A percentile compares a stretch with the other conserved stretches of the same genome.
These are phyloP conservation scores for Fringilla coelebs DNA, from an alignment of 2,797 vertebrate genomes.

Conservation along the genomic window DNA sequence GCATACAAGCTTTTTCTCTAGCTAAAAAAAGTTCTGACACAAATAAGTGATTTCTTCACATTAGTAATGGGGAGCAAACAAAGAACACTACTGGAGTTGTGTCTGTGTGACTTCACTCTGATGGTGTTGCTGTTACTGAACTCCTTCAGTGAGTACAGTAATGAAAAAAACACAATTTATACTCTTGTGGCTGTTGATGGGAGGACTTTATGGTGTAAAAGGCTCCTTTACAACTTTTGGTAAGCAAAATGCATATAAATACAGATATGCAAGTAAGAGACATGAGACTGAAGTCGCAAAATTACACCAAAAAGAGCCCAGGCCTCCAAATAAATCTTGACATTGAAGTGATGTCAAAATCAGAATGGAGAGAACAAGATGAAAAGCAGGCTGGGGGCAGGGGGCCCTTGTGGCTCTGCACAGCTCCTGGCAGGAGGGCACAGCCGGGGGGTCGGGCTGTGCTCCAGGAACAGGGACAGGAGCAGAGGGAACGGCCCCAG, in stretches of 20 bases:
- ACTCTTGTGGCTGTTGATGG: not conserved
- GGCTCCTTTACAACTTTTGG: not conserved
- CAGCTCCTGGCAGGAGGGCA: not conserved
- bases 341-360: not conserved
- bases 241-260: not conserved
- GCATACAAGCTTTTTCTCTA: not conserved
- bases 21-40: not conserved
- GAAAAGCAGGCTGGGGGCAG: not conserved
- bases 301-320: not conserved
- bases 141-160: not conserved
- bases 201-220: not conserved
- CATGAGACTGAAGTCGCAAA: not conserved
- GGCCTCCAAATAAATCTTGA: not conserved
- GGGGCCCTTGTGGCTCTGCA: not conserved
- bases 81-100: not conserved
- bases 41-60: not conserved
- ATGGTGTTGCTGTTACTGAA: not conserved
- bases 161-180: not conserved
- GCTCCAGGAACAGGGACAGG: not conserved
- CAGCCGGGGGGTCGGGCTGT: not conserved
- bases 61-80: not conserved
- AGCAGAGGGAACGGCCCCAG: not conserved
- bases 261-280: rapidly evolving
- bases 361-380: not conserved
- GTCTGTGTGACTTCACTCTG: not conserved